Percentiles rank a stretch among this genome's conserved stretches.
These are phyloP conservation scores for Ctenopoma kingsleyae DNA, from an alignment of 2,797 vertebrate species.

Conservation along the genomic window DNA sequence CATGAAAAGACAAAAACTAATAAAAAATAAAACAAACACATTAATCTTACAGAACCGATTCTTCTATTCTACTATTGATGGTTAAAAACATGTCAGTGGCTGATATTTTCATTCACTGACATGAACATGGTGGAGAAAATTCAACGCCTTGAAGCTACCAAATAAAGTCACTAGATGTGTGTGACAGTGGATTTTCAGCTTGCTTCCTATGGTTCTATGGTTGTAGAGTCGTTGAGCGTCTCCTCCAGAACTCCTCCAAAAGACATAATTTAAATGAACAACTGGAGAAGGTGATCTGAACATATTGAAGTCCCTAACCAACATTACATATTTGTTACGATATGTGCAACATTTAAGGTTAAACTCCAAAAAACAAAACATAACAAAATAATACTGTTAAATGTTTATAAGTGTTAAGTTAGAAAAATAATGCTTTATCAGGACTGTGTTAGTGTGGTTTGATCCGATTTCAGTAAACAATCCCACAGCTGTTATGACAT, in stretches of 20 bases:
- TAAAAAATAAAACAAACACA: neutral
- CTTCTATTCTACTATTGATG: neutral
- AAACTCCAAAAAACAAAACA: neutral
- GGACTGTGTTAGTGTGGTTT: neutral
- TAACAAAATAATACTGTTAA: neutral
- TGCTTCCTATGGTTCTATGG: too few relatives aligned
- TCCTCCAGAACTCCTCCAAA: too few relatives aligned
- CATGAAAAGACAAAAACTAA: constrained; percentile 1
- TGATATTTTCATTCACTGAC: neutral
- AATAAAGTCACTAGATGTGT: too few relatives aligned
- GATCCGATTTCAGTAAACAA: neutral
- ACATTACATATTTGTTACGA: neutral
- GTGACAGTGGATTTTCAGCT: too few relatives aligned
- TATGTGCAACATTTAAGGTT: neutral
- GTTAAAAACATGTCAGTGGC: neutral
- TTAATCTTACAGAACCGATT: neutral
- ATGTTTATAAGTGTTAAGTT: too few relatives aligned
- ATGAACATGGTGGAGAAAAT: neutral
- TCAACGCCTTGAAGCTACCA: neutral
- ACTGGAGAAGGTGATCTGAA: neutral
- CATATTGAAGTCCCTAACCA: neutral
- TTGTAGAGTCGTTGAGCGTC: too few relatives aligned
- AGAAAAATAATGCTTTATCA: neutral
- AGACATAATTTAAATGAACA: too few relatives aligned
- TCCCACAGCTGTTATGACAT: neutral